Evolutionary conservation across 2,113 vertebrate genomes (phyloP), one percentile per base, ranked within the genome.

Genomic region (Salvelinus alpinus): DNA sequence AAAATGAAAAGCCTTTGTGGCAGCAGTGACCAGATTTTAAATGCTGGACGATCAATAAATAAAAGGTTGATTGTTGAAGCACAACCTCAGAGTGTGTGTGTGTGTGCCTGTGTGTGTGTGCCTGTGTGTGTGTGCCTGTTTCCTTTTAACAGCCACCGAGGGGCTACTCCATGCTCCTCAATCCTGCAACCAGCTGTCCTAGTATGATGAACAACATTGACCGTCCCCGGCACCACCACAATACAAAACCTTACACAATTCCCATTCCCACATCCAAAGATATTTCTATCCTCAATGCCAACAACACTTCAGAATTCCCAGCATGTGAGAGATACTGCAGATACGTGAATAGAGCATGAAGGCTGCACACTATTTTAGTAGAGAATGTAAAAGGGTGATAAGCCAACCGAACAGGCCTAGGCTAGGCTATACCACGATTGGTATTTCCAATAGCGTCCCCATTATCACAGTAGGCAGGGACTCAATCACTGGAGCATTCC

Each of bases 21-120:
- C 93, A 94, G 92, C 92, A 95, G 95, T 92, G 92, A 97, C 95
- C 92, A 95, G 94, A 96, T 95, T 97, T 95, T 96, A 96, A 97
- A 98, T 94, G 95, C 94, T 95, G 92, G 93, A 92, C 84, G 94
- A 97, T 97, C 96, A 96, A 98, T 96, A 93, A 90, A 85, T 87
- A 87, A 86, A 89, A 88, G 91, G 88, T 85, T 85, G 89, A 88
- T 85, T 88, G 83, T 90, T 80, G 87, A 90, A 88, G 91, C 88
- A 73, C 91, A 92, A 92, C 88, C 92, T 94, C 90, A 81, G 72
- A 77, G 88, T 25, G 22, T 80, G 70, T 72, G 54, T 25, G 44
- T 72, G 71, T 54, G 77, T 72, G 79, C 73, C 1, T 25, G 22
- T 80, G 70, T 72, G 54, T n/a, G 29, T 72, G 71, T 81, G 65